phyloP scores from a whole-genome alignment of 2,113 vertebrate genomes.

The Lanius ludovicianus region DNA sequence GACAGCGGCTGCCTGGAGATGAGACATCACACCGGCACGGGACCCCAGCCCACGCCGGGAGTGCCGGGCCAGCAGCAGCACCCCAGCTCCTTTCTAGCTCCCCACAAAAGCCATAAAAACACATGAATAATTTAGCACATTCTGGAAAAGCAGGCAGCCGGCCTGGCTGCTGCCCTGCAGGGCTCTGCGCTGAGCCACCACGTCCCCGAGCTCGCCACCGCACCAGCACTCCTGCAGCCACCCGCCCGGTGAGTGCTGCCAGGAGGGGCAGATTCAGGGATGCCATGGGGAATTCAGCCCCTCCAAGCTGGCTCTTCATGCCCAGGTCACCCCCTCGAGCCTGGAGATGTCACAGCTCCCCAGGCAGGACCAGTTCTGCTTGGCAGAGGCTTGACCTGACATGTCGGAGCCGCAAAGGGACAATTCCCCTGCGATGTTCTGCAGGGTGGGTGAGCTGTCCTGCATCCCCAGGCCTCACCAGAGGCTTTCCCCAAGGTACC shows the following conservation, averaged over 20 bases:
- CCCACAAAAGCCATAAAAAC: not conserved
- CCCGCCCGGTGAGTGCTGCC: accelerated
- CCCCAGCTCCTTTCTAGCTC: not conserved
- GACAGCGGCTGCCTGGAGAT: slow-evolving; percentile 37
- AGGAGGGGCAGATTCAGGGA: not conserved
- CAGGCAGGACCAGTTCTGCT: not conserved
- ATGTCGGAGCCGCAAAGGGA: accelerated
- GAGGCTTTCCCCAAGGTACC: not conserved
- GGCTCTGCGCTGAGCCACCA: not conserved
- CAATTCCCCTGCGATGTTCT: accelerated
- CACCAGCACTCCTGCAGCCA: not conserved
- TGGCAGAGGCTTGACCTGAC: not conserved
- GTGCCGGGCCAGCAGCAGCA: not conserved
- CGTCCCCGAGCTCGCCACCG: accelerated
- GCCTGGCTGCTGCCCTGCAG: not conserved
- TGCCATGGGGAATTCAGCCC: not conserved
- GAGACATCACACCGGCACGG: not conserved
- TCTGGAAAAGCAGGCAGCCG: not conserved
- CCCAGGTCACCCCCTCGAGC: not conserved
- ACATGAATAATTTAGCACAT: slow-evolving; percentile 26
- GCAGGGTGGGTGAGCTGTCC: not conserved
- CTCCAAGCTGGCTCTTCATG: accelerated
- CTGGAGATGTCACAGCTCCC: not conserved
- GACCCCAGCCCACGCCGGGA: slow-evolving; percentile 13
- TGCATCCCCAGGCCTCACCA: not conserved